These are phyloP conservation scores for Scaptomyza pallida DNA, from an alignment of 1,140 invertebrate genomes.

Conservation along the genomic window DNA sequence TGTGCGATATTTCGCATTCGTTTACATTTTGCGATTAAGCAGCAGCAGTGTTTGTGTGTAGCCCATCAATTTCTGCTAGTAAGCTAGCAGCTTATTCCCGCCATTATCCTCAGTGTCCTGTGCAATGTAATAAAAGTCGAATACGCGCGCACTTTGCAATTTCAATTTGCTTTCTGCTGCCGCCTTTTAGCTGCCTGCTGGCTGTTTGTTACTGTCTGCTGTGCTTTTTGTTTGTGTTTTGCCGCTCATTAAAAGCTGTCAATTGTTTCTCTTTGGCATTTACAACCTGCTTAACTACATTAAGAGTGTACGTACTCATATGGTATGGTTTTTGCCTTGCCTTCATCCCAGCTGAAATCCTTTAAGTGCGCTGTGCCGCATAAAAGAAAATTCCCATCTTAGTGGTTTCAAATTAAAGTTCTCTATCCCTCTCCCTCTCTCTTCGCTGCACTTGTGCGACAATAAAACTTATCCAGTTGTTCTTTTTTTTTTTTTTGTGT, in stretches of 20 bases:
- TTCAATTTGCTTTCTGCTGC: conserved; percentile 36
- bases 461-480: conserved; percentile 49
- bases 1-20: conserved; percentile 26
- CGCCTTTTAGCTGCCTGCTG: conserved; percentile 8
- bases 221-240: conserved; percentile 55
- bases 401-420: conserved; percentile 49
- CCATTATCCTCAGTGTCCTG: conserved; percentile 26
- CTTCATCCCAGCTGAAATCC: conserved; percentile 8
- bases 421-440: neutral
- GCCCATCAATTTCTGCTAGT: conserved; percentile 41
- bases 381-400: conserved; percentile 37
- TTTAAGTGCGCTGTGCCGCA: conserved; percentile 42
- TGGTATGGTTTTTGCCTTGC: neutral
- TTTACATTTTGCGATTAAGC: conserved; percentile 52
- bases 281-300: conserved; percentile 50
- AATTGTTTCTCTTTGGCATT: conserved; percentile 69
- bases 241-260: conserved; percentile 73
- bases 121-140: conserved; percentile 36
- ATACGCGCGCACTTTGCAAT: conserved; percentile 41
- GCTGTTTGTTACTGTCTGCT: conserved; percentile 30
- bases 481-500: conserved; percentile 22
- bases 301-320: conserved; percentile 16
- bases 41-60: neutral
- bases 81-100: conserved; percentile 31
- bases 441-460: conserved; percentile 24